These are phyloP conservation scores for Sciurus niger DNA, from an alignment of 2,113 vertebrate genomes.

Conservation along the genomic window DNA sequence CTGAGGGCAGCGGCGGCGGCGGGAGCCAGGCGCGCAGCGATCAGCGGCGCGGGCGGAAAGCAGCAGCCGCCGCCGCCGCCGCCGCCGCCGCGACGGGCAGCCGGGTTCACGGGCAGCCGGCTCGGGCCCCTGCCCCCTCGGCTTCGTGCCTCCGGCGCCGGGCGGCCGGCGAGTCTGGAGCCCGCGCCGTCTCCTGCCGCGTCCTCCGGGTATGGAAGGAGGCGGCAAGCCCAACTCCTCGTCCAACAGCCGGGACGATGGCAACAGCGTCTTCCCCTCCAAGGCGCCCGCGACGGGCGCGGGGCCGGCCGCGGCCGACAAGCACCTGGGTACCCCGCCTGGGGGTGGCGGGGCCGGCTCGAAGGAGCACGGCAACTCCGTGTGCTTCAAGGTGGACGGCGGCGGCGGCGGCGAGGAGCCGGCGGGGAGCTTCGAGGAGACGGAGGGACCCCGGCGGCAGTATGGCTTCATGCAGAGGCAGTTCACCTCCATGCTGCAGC, in stretches of 20 bases:
- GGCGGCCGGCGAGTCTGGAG: slow-evolving; percentile 86
- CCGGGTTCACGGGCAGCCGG: slow-evolving; percentile 84
- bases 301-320: slow-evolving; percentile 83
- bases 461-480: slow-evolving; percentile 98
- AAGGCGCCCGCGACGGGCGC: slow-evolving; percentile 82
- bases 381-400: slow-evolving; percentile 96
- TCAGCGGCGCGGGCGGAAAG: slow-evolving; percentile 70
- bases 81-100: slow-evolving; percentile 88
- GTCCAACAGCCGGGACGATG: slow-evolving; percentile 94
- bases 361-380: slow-evolving; percentile 97
- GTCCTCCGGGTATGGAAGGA: slow-evolving; percentile 91
- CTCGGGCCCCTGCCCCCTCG: slow-evolving; percentile 89
- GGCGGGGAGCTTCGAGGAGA: slow-evolving; percentile 93
- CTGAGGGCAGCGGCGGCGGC: slow-evolving; percentile 81
- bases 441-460: slow-evolving; percentile 92
- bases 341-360: slow-evolving; percentile 84
- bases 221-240: slow-evolving; percentile 94
- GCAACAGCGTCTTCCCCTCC: slow-evolving; percentile 85
- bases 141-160: slow-evolving; percentile 83
- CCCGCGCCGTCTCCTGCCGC: slow-evolving; percentile 72
- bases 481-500: slow-evolving; percentile 98
- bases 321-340: slow-evolving; percentile 86
- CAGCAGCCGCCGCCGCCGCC: slow-evolving; percentile 68
- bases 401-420: slow-evolving; percentile 89
- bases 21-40: slow-evolving; percentile 76